A percentile compares a stretch with the other conserved stretches of the same genome.
These are phyloP conservation scores for Jaculus jaculus DNA, from an alignment of 2,113 vertebrate species.

Conservation along the genomic window DNA sequence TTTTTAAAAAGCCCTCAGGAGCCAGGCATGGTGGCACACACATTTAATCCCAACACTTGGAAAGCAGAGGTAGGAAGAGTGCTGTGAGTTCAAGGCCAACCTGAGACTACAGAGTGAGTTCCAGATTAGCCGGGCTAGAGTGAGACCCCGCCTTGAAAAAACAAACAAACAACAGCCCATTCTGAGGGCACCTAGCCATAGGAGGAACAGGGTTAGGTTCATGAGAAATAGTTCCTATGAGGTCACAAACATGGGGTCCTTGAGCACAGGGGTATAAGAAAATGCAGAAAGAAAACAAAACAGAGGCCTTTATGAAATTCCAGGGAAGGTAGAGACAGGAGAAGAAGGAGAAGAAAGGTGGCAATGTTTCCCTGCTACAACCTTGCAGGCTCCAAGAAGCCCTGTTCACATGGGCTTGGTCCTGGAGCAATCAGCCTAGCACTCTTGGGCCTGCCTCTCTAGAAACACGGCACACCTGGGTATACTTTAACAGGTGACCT, in stretches of 20 bases:
- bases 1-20: no score
- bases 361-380: no score
- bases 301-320: no score
- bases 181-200: neutral
- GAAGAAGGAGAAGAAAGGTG: neutral
- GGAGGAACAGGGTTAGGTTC: neutral
- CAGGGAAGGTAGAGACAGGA: neutral
- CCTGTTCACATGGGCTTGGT: neutral
- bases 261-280: neutral
- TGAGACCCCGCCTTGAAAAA: no score
- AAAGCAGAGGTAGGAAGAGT: no score
- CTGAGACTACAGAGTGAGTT: no score
- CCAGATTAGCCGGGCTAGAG: no score
- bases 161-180: no score
- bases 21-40: no score
- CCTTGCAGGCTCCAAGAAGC: neutral
- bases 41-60: no score
- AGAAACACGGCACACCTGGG: fast-evolving
- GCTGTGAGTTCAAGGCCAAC: no score
- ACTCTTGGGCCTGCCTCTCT: fast-evolving
- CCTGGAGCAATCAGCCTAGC: fast-evolving
- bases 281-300: neutral
- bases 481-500: neutral
- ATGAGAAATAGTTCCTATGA: neutral
- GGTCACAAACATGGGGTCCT: neutral